Conservation (phyloP, 2,113 vertebrate species). For the Labeo rohita region DNA sequence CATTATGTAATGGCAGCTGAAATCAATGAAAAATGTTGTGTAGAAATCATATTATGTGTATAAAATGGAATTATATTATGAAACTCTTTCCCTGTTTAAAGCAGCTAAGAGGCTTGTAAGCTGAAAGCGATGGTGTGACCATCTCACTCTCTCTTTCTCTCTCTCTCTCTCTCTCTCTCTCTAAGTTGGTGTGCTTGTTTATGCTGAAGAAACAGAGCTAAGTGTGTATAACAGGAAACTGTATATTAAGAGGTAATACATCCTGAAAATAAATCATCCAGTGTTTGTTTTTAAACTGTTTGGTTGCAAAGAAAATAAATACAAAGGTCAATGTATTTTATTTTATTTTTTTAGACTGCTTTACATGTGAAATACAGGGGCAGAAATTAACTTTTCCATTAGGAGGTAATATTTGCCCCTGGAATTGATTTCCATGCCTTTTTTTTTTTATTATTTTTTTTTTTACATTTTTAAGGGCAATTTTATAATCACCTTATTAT, state of each 20-base stretch:
- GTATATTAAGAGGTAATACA: neutral
- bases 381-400: no score
- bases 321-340: neutral
- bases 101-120: neutral
- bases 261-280: neutral
- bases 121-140: neutral
- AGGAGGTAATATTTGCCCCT: no score
- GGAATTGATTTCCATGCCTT: no score
- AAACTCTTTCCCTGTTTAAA: neutral
- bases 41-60: neutral
- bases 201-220: neutral
- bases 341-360: neutral
- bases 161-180: neutral
- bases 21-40: neutral
- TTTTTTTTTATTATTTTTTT: no score
- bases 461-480: no score
- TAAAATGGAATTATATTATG: neutral
- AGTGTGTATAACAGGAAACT: constrained; percentile 9
- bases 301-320: neutral
- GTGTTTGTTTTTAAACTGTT: neutral
- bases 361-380: neutral
- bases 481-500: no score
- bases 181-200: neutral
- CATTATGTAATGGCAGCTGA: neutral
- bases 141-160: neutral